Base-by-base conservation (phyloP, 1,140 invertebrate genomes). In the Helicoverpa armigera region DNA sequence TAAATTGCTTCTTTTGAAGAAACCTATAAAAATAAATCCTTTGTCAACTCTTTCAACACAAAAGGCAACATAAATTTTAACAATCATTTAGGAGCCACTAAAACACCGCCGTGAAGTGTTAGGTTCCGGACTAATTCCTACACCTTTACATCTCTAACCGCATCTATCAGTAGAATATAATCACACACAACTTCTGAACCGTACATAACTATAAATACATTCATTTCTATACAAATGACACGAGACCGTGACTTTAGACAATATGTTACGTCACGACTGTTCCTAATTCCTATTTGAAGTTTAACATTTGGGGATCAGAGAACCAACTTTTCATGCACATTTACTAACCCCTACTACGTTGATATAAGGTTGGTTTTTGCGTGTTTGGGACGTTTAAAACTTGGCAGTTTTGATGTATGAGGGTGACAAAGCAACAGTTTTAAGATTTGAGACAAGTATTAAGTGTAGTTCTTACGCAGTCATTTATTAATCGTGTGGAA, bases 201-300 rank as follows among this genome's bases (percentile, higher is more conserved):
- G 48, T 35, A 54, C 11, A n/a, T 29, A 65, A 35, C 76, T 79
- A 69, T 69, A 79, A 79, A 79, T 79, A 79, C 61, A 23, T 76
- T 72, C 65, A 72, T 75, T 83, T 72, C 69, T 48, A 58, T 80
- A 80, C 73, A 83, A 81, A 81, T 77, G 60, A 65, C 51, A 73
- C 60, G 70, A 80, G 61, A 82, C 76, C 79, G 82, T 83, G 82
- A 80, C 80, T 74, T 50, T 2, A 82, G 48, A 85, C 82, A 83
- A 83, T 83, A 83, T 83, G 82, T 85, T 85, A 83, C 79, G 73
- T 82, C 77, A 83, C 84, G 74, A 29, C 78, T 54, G 70, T 78
- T 73, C 82, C 81, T 83, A 85, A 85, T 83, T 76, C 82, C 82
- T 85, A 82, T 81, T 67, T 85, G 79, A 85, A 80, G 80, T 82